A percentile compares a stretch with the other conserved stretches of the same genome.
Evolutionary conservation across 2,113 vertebrate species (phyloP).

Genomic region (Psammodynastes pulverulentus): DNA sequence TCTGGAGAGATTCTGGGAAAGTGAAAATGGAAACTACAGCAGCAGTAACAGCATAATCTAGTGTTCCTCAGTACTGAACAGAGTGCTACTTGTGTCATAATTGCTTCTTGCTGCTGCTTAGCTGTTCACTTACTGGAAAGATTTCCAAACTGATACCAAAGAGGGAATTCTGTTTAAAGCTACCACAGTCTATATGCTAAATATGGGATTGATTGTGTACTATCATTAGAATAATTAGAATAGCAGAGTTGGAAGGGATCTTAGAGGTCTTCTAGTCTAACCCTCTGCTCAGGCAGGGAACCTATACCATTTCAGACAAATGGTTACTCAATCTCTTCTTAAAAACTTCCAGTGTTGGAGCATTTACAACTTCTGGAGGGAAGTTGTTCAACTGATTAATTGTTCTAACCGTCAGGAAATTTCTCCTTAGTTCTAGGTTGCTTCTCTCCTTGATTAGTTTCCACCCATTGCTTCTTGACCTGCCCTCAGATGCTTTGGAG

Average conservation of each 20-base stretch:
- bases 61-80: background rate
- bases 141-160: background rate
- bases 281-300: no score
- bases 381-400: no score
- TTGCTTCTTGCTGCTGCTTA: background rate
- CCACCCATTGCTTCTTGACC: no score
- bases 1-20: background rate
- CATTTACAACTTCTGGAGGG: no score
- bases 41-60: background rate
- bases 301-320: no score
- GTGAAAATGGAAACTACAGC: background rate
- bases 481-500: no score
- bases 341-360: no score
- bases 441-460: no score
- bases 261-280: no score
- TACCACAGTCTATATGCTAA: background rate
- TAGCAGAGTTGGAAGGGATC: background rate
- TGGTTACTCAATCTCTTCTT: no score
- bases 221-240: background rate
- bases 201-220: background rate
- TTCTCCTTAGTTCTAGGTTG: no score
- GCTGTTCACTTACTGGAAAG: background rate
- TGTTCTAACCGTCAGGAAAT: no score
- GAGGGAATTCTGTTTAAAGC: background rate
- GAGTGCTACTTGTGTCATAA: background rate